Percentiles rank a stretch among this genome's conserved stretches.
Conservation (phyloP, 1,140 invertebrate species). For the Sitodiplosis mosellana region DNA sequence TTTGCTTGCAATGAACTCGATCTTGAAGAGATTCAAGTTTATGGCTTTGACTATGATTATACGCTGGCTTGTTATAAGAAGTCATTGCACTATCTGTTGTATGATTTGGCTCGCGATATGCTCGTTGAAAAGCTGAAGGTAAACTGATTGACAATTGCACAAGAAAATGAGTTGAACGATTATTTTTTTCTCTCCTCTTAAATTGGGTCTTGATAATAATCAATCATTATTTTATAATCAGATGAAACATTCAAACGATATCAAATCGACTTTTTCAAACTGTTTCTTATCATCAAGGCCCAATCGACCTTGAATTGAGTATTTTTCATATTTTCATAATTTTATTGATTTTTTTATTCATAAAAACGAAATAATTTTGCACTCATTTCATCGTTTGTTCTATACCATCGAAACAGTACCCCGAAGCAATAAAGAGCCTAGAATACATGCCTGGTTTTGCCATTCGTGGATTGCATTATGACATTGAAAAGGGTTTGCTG, state of each 20-base stretch:
- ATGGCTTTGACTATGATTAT: constrained; percentile 98
- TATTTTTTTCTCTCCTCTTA: too few relatives aligned
- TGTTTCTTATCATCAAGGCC: too few relatives aligned
- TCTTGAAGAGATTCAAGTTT: constrained; percentile 77
- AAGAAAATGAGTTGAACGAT: too few relatives aligned
- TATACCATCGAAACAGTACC: constrained; percentile 50
- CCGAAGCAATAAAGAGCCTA: constrained; percentile 58
- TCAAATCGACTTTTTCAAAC: too few relatives aligned
- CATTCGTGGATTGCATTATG: constrained; percentile 87
- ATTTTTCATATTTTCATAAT: background rate
- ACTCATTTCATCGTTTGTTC: background rate
- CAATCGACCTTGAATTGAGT: too few relatives aligned
- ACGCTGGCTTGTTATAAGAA: constrained; percentile 92
- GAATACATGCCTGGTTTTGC: constrained; percentile 82
- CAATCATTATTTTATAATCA: too few relatives aligned
- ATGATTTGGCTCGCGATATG: constrained; percentile 73
- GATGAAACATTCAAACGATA: too few relatives aligned
- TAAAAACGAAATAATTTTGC: too few relatives aligned
- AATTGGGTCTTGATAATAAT: too few relatives aligned
- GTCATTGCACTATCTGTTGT: constrained; percentile 76
- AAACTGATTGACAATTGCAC: too few relatives aligned
- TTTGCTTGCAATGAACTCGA: constrained; percentile 97
- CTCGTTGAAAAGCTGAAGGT: constrained; percentile 81
- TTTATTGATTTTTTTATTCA: background rate
- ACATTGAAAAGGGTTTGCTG: constrained; percentile 86